Base-by-base conservation (phyloP, 1,140 invertebrate genomes). In the Neodiprion virginianus region DNA sequence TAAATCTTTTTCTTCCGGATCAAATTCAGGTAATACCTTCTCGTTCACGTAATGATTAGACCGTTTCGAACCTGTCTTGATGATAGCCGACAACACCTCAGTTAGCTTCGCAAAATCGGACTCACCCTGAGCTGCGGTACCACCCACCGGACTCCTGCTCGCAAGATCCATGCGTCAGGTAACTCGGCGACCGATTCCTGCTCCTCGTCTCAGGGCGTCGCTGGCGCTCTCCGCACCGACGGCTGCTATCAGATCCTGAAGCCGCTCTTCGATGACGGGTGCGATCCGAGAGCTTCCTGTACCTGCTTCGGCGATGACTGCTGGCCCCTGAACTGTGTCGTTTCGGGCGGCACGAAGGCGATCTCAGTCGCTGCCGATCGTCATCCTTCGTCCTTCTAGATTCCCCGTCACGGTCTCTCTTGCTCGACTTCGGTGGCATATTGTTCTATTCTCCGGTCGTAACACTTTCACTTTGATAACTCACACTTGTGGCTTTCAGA, bases 1-100 rank as follows among this genome's bases (percentile, higher is more conserved):
- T 48, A 76, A 48, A 61, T 61, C 53, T 28, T 53, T 76, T 40
- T 61, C 17, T 14, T 11, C 11, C 8, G 72, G 72, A 66, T 76
- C 75, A 53, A 76, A 76, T 21, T 73, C 67, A 8, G 75, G 75
- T 23, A 74, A 21, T 12, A 23, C 8, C 47, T 76, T 74, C 23
- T 73, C 72, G 14, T 76, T 71, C 11, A 68, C 68, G 48, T 72
- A 75, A 50, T 49, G 17, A 11, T 23, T 69, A 3, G 14, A 12
- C 53, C 11, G 53, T n/a, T n/a, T 61, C 11, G 11, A 12, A 11
- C 1, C 1, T 12, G 11, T 61, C 11, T 61, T 11, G 11, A 61
- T 8, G 11, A 61, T 61, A 61, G 11, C n/a, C n/a, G 53, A 11
- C 7, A 61, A 4, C 53, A n/a, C 53, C 11, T 61, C 53, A 12